Conservation (phyloP, 2,888 invertebrate genomes). For the Fragum sueziense region DNA sequence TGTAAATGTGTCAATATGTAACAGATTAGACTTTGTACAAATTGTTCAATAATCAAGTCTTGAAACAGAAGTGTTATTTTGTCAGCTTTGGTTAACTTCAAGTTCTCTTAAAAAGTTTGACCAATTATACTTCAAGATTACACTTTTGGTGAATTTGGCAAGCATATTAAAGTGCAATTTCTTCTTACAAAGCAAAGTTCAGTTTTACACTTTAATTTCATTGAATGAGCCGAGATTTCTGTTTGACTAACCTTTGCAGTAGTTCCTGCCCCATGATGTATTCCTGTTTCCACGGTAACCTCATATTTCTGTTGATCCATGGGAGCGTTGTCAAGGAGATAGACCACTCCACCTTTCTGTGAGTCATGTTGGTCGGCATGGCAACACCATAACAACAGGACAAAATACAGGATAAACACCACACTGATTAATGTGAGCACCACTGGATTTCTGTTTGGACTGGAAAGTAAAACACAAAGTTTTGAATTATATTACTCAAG, state of each 20-base stretch:
- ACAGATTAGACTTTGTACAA: not conserved
- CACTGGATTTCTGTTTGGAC: conserved; percentile 68
- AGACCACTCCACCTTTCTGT: conserved; percentile 73
- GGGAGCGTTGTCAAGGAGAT: conserved; percentile 78
- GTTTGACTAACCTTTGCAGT: conserved; percentile 78
- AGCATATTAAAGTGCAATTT: too few relatives aligned
- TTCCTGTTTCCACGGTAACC: conserved; percentile 81
- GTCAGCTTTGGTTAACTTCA: too few relatives aligned
- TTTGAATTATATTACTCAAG: too few relatives aligned
- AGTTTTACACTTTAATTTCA: too few relatives aligned
- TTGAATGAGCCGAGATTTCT: too few relatives aligned
- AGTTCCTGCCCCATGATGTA: conserved; percentile 79
- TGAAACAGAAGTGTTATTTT: too few relatives aligned
- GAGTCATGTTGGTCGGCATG: conserved; percentile 73
- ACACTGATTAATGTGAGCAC: conserved; percentile 69
- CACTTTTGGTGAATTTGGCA: too few relatives aligned
- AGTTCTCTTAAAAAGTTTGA: too few relatives aligned
- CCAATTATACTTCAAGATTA: too few relatives aligned
- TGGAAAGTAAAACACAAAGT: not conserved
- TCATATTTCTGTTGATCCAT: conserved; percentile 80
- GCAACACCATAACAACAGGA: conserved; percentile 71
- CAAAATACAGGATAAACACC: conserved; percentile 71
- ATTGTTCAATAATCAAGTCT: too few relatives aligned
- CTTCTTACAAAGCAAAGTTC: too few relatives aligned
- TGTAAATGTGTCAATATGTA: conserved; percentile 16